Evolutionary conservation across 2,888 invertebrate species (phyloP).

Genomic region (Xestia rhomboidea): DNA sequence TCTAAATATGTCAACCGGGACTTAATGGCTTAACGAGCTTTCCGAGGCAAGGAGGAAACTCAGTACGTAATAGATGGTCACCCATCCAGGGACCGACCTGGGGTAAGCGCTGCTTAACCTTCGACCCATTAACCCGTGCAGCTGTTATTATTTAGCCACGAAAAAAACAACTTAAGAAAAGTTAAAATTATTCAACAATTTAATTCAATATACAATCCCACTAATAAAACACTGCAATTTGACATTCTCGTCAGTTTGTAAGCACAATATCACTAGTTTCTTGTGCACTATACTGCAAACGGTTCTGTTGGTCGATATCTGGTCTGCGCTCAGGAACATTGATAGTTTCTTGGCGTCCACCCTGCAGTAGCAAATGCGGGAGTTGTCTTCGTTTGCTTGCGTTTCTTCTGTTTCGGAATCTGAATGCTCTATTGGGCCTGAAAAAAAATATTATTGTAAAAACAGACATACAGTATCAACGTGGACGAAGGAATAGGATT

Average conservation of each 20-base stretch:
- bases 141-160: no score
- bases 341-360: conserved; percentile 95
- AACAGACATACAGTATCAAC: no score
- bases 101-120: background rate
- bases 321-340: conserved; percentile 95
- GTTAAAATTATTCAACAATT: conserved; percentile 8
- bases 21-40: no score
- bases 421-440: conserved; percentile 87
- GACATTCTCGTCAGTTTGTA: conserved; percentile 94
- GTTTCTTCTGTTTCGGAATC: conserved; percentile 86
- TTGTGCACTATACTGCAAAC: conserved; percentile 95
- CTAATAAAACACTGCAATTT: conserved; percentile 95
- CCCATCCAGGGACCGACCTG: background rate
- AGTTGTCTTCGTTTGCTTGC: conserved; percentile 83
- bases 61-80: no score
- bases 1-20: no score
- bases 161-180: background rate
- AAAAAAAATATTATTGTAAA: background rate
- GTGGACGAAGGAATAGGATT: no score
- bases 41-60: no score
- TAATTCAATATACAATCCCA: conserved; percentile 89
- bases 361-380: conserved; percentile 87
- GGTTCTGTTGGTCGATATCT: conserved; percentile 93
- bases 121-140: no score
- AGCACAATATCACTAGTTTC: conserved; percentile 93